These are phyloP conservation scores for Bombus difficillimus DNA, from an alignment of 1,140 invertebrate genomes.

Conservation along the genomic window DNA sequence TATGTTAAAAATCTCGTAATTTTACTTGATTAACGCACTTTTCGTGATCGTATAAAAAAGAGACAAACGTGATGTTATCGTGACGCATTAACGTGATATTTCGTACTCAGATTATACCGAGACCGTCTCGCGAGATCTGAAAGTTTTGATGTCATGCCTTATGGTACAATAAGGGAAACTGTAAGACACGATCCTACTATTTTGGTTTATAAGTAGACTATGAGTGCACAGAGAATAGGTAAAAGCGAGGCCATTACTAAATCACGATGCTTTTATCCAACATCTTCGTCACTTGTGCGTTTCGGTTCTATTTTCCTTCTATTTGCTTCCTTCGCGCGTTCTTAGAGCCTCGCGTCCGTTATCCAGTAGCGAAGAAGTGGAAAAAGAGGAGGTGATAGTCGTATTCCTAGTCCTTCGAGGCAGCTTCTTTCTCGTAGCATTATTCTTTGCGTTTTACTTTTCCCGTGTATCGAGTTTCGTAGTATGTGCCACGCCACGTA, in stretches of 20 bases:
- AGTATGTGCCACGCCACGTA: slow-evolving; percentile 11
- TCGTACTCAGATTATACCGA: too few species aligned
- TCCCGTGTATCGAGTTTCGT: slow-evolving; percentile 6
- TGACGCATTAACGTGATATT: too few species aligned
- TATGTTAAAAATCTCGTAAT: too few species aligned
- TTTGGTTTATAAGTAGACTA: slow-evolving; percentile 24
- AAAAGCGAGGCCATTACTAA: slow-evolving; percentile 78
- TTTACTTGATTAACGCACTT: too few species aligned
- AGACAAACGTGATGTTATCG: too few species aligned
- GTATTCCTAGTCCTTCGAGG: slow-evolving; percentile 42
- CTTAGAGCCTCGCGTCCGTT: neutral
- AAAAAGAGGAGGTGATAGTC: neutral
- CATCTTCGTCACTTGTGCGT: slow-evolving; percentile 67
- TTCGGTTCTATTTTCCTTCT: slow-evolving; percentile 28
- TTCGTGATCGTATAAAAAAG: too few species aligned
- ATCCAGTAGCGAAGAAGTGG: neutral
- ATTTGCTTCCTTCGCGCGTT: slow-evolving; percentile 3
- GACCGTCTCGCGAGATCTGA: too few species aligned
- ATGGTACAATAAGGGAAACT: neutral
- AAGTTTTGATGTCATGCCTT: neutral
- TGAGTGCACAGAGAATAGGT: slow-evolving; percentile 59
- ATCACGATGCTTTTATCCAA: slow-evolving; percentile 81
- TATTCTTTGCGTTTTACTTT: neutral
- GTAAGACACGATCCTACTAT: slow-evolving; percentile 8
- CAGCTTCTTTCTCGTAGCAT: slow-evolving; percentile 21